Conservation (phyloP, 2,797 vertebrate genomes). For the Gymnocypris eckloni region DNA sequence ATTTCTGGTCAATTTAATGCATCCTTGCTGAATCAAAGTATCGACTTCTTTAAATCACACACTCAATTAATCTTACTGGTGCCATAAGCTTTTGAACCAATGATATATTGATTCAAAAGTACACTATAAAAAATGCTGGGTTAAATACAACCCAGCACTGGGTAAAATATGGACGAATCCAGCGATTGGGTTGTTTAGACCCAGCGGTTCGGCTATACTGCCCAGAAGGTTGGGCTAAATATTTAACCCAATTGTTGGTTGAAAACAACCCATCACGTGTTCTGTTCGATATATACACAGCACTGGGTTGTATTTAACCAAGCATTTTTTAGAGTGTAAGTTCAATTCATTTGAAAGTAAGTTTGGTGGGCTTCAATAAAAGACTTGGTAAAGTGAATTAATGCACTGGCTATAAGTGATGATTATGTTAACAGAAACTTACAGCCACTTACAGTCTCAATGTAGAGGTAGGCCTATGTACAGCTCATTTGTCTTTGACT, state of each 20-base stretch:
- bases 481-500: conserved; percentile 32
- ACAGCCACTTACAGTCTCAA: conserved; percentile 6
- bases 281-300: too few species aligned
- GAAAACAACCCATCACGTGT: too few species aligned
- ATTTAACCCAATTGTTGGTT: too few species aligned
- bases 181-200: too few species aligned
- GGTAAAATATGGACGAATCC: too few species aligned
- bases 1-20: background rate
- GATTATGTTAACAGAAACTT: background rate
- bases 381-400: background rate
- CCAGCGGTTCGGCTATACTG: too few species aligned
- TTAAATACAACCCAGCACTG: too few species aligned
- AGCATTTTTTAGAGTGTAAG: background rate
- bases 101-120: background rate
- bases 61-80: background rate
- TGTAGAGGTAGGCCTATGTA: background rate
- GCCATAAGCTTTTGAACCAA: background rate
- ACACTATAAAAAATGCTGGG: too few species aligned
- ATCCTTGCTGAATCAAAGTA: background rate
- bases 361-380: background rate
- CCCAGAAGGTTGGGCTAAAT: too few species aligned
- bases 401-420: background rate
- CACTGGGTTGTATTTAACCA: too few species aligned
- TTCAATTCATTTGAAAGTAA: background rate
- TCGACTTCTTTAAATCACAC: background rate